phyloP scores from a whole-genome alignment of 2,113 vertebrate species.

The Gnathonemus echidnorhynchus region DNA sequence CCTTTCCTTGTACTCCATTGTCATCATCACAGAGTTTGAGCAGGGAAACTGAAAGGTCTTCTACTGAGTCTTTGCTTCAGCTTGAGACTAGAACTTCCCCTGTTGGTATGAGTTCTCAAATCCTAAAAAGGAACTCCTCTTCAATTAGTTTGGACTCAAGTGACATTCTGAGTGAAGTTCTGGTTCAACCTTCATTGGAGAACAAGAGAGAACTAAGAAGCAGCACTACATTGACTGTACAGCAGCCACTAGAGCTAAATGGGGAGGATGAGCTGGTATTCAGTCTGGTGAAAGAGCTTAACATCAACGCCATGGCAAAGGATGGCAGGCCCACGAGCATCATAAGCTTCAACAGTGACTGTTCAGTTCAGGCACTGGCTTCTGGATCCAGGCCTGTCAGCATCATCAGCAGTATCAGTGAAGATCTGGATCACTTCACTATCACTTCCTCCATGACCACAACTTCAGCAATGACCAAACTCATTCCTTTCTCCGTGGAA shows the following conservation, averaged over 20 bases:
- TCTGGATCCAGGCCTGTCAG: slow-evolving; percentile 77
- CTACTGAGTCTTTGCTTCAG: slow-evolving; percentile 62
- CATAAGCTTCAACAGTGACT: slow-evolving; percentile 81
- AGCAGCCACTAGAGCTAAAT: slow-evolving; percentile 84
- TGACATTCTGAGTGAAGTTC: slow-evolving; percentile 39
- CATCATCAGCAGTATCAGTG: slow-evolving; percentile 86
- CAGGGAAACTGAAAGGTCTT: slow-evolving; percentile 49
- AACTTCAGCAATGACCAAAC: slow-evolving; percentile 81
- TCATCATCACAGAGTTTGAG: slow-evolving; percentile 39
- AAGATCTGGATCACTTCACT: slow-evolving; percentile 69
- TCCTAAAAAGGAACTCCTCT: slow-evolving; percentile 63
- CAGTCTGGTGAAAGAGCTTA: slow-evolving; percentile 90
- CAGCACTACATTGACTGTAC: slow-evolving; percentile 85
- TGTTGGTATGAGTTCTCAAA: slow-evolving; percentile 81
- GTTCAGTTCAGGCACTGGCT: slow-evolving; percentile 68
- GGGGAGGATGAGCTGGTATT: slow-evolving; percentile 94
- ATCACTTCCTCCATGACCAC: slow-evolving; percentile 52
- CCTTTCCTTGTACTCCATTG: slow-evolving; percentile 44
- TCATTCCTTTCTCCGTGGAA: slow-evolving; percentile 64
- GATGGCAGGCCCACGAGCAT: slow-evolving; percentile 77
- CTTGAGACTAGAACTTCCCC: slow-evolving; percentile 77
- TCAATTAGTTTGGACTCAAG: slow-evolving; percentile 50
- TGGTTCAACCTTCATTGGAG: slow-evolving; percentile 40
- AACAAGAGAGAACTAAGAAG: slow-evolving; percentile 73
- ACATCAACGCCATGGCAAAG: slow-evolving; percentile 73